phyloP scores from a whole-genome alignment of 2,113 vertebrate species.

The Capreolus pygargus region DNA sequence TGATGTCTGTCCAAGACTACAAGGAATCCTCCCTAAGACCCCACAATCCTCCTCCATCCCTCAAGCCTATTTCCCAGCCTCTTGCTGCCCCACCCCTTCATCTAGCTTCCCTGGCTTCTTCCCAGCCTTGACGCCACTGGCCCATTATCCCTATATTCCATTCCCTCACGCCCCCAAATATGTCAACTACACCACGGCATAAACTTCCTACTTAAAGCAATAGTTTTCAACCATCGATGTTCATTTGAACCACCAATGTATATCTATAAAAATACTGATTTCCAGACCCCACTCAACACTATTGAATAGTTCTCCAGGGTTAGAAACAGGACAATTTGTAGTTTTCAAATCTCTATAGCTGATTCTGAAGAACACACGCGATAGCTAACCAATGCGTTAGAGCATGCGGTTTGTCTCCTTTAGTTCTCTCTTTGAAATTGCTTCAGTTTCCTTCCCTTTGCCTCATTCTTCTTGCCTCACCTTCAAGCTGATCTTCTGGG shows the following conservation, averaged over 20 bases:
- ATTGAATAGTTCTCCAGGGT: not conserved
- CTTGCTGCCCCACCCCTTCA: not conserved
- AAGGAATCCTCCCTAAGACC: not conserved
- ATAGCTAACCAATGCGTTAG: not conserved
- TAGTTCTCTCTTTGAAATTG: not conserved
- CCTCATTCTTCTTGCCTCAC: not conserved
- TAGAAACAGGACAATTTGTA: not conserved
- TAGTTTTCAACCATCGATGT: not conserved
- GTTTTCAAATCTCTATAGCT: not conserved
- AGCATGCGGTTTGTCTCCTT: not conserved
- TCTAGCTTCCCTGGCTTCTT: not conserved
- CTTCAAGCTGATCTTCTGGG: not conserved
- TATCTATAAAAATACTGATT: not conserved
- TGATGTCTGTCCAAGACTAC: not conserved
- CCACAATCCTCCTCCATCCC: not conserved
- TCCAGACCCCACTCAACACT: not conserved
- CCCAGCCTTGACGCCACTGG: not conserved
- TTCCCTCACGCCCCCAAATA: not conserved
- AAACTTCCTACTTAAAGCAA: not conserved
- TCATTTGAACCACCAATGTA: not conserved
- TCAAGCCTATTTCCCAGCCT: not conserved
- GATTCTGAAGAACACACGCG: not conserved
- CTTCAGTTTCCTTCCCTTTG: not conserved
- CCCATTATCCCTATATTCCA: not conserved
- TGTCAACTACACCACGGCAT: no score